These are phyloP conservation scores for Athalia rosae DNA, from an alignment of 2,888 invertebrate species.

Conservation along the genomic window DNA sequence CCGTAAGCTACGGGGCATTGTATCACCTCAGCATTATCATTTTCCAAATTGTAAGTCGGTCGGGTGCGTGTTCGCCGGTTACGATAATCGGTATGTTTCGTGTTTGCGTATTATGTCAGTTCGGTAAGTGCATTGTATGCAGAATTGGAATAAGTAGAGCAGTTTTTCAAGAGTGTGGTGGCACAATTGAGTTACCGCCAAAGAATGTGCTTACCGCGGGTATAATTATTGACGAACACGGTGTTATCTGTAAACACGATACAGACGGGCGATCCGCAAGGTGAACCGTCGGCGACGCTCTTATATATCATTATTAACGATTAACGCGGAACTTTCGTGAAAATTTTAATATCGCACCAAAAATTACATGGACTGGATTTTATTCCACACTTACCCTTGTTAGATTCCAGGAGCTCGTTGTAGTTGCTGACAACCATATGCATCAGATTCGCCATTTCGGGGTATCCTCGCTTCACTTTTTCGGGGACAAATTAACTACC, in stretches of 20 bases:
- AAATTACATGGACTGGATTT: neutral
- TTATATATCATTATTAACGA: neutral
- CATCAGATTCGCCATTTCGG: constrained; percentile 74
- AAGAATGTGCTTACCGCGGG: constrained; percentile 35
- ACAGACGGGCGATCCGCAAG: neutral
- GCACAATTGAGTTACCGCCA: neutral
- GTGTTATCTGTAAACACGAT: too few relatives aligned
- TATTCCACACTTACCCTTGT: constrained; percentile 72
- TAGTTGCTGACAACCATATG: constrained; percentile 75
- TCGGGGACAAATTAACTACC: neutral
- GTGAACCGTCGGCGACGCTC: neutral
- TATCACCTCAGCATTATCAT: too few relatives aligned
- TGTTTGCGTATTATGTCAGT: neutral
- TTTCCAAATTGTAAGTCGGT: neutral
- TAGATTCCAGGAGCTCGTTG: constrained; percentile 74
- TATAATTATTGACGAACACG: neutral
- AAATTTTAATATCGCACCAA: too few relatives aligned
- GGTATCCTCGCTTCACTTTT: neutral
- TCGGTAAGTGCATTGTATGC: neutral
- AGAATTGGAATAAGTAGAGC: constrained; percentile 33
- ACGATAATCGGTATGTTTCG: too few relatives aligned
- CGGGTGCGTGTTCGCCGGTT: too few relatives aligned
- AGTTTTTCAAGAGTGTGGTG: neutral
- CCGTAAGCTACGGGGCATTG: too few relatives aligned
- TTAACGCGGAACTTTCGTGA: neutral